Evolutionary conservation across 2,888 invertebrate genomes (phyloP).

Genomic region (Trichogramma dendrolimi): DNA sequence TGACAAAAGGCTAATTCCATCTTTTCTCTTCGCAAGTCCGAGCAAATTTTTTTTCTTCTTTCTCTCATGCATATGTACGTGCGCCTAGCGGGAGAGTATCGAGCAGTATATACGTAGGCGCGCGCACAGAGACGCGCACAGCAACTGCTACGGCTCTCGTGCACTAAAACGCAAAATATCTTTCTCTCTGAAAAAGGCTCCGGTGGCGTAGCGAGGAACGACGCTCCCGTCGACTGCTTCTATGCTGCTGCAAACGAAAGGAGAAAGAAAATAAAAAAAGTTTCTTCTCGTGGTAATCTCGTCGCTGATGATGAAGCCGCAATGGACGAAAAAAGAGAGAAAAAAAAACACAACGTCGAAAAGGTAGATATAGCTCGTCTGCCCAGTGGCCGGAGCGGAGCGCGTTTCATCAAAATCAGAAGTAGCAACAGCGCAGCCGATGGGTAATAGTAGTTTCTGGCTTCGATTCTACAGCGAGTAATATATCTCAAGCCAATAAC

Average conservation of each 20-base stretch:
- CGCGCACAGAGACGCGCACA: neutral
- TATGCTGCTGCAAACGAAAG: neutral
- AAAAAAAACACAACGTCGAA: neutral
- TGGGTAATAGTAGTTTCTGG: too few relatives aligned
- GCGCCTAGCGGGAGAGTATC: too few relatives aligned
- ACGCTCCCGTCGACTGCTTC: neutral
- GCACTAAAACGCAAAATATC: conserved; percentile 4
- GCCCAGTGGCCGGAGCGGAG: too few relatives aligned
- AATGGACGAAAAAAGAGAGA: neutral
- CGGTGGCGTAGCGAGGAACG: neutral
- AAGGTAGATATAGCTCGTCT: conserved; percentile 2
- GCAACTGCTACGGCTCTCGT: neutral
- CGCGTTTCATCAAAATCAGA: conserved; percentile 22
- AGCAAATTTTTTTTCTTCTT: conserved; percentile 2
- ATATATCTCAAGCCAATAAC: conserved; percentile 24
- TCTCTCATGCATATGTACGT: conserved; percentile 26
- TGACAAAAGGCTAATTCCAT: too few relatives aligned
- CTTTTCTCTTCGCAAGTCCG: too few relatives aligned
- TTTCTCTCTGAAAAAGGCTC: neutral
- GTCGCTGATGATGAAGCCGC: too few relatives aligned
- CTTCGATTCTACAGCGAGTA: too few relatives aligned
- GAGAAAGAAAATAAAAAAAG: neutral
- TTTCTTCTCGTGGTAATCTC: too few relatives aligned
- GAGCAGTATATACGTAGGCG: too few relatives aligned
- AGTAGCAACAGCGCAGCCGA: conserved; percentile 22